These are phyloP conservation scores for Drosophila quinaria DNA, from an alignment of 2,888 invertebrate genomes.

Conservation along the genomic window DNA sequence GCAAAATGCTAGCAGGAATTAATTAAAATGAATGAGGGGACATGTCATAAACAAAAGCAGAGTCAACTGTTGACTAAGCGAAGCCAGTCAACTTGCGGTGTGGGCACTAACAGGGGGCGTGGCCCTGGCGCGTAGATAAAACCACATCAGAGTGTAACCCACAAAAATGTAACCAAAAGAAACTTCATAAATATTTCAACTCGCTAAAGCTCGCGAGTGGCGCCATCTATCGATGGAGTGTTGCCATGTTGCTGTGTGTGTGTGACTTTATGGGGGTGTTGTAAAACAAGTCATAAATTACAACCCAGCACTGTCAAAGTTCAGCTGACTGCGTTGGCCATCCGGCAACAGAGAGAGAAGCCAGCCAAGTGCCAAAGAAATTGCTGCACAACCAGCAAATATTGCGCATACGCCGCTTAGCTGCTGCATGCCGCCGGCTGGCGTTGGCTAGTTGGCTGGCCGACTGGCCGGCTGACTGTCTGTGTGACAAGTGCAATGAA, in stretches of 20 bases:
- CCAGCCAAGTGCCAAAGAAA: conserved; percentile 78
- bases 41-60: conserved; percentile 79
- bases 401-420: conserved; percentile 78
- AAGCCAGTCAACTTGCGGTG: conserved; percentile 31
- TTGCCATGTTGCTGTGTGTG: conserved; percentile 28
- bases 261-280: conserved; percentile 60
- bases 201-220: conserved; percentile 71
- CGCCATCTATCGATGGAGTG: conserved; percentile 78
- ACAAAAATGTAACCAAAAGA: conserved; percentile 79
- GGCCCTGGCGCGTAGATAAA: conserved; percentile 60
- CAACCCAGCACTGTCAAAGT: conserved; percentile 75
- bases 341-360: conserved; percentile 48
- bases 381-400: conserved; percentile 82
- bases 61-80: conserved; percentile 82
- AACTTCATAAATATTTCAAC: conserved; percentile 80
- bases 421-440: conserved; percentile 60
- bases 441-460: conserved; percentile 34
- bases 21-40: conserved; percentile 82
- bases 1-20: conserved; percentile 76
- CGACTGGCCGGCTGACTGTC: conserved; percentile 35
- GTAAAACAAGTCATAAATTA: conserved; percentile 82
- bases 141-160: conserved; percentile 70
- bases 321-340: conserved; percentile 74
- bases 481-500: conserved; percentile 77
- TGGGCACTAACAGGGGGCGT: conserved; percentile 10